phyloP scores from a whole-genome alignment of 2,888 invertebrate genomes.

The Carcina quercana region DNA sequence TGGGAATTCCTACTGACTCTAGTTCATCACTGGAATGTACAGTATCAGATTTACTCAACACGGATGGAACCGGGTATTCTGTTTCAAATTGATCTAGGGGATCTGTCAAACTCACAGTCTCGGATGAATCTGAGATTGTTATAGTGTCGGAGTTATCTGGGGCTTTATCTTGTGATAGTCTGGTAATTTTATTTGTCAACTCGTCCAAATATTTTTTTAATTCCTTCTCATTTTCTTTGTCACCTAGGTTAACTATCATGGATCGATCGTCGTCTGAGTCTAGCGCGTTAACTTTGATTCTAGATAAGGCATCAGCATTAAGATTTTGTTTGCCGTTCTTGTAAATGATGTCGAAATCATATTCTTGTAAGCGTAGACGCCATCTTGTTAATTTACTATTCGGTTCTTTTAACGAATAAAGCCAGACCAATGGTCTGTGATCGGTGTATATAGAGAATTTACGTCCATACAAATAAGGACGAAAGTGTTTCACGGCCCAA shows the following conservation, averaged over 20 bases:
- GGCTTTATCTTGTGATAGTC: background rate
- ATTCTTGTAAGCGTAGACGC: constrained; percentile 13
- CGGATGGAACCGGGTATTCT: background rate
- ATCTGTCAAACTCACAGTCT: background rate
- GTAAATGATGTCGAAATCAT: constrained; percentile 12
- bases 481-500: constrained; percentile 10
- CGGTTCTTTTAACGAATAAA: constrained; percentile 15
- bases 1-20: constrained; percentile 6
- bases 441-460: constrained; percentile 14
- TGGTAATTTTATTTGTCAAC: background rate
- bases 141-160: background rate
- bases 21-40: constrained; percentile 2
- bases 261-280: constrained; percentile 1
- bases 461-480: constrained; percentile 10
- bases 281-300: constrained; percentile 4
- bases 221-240: constrained; percentile 2
- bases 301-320: constrained; percentile 14
- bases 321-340: constrained; percentile 10
- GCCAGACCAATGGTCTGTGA: constrained; percentile 15
- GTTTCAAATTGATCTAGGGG: background rate
- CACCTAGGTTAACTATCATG: constrained; percentile 8
- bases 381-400: constrained; percentile 16
- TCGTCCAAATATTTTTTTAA: background rate
- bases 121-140: background rate
- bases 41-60: too few relatives aligned